phyloP scores from a whole-genome alignment of 2,888 invertebrate species.

The Drosophila antonietae region DNA sequence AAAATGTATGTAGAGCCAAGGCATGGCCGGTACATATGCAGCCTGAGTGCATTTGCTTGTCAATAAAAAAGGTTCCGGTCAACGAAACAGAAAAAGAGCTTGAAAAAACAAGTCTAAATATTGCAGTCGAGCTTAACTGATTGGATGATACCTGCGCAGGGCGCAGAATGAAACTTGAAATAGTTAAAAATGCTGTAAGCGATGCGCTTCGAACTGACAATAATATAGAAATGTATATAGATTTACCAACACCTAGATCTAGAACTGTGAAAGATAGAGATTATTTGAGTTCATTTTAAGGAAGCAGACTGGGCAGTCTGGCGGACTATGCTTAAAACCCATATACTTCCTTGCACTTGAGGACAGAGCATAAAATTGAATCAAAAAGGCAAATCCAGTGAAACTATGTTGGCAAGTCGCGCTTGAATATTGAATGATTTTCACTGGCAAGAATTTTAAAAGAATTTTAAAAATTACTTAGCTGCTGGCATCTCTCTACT shows the following conservation, averaged over 20 bases:
- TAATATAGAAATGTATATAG: neutral
- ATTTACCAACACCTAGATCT: neutral
- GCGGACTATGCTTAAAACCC: neutral
- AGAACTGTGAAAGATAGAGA: neutral
- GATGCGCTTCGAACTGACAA: neutral
- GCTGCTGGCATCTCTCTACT: slow-evolving; percentile 51
- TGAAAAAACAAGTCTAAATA: slow-evolving; percentile 9
- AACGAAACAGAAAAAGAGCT: slow-evolving; percentile 26
- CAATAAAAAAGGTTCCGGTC: slow-evolving; percentile 80
- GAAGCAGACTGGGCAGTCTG: neutral
- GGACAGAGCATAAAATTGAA: neutral
- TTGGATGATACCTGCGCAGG: neutral
- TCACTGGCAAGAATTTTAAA: neutral
- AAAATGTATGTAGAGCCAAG: slow-evolving; percentile 51
- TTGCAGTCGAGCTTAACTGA: neutral
- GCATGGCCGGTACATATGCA: slow-evolving; percentile 78
- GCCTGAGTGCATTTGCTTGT: slow-evolving; percentile 85
- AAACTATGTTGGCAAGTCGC: slow-evolving; percentile 4
- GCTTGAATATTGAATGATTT: slow-evolving; percentile 27
- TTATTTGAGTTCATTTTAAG: no score
- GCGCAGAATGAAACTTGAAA: neutral
- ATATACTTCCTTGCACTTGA: neutral
- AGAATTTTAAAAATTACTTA: slow-evolving; percentile 75
- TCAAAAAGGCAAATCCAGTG: slow-evolving; percentile 51
- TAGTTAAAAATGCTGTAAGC: neutral